Evolutionary conservation across 2,797 vertebrate genomes (phyloP).

Genomic region (Malurus leucopterus): DNA sequence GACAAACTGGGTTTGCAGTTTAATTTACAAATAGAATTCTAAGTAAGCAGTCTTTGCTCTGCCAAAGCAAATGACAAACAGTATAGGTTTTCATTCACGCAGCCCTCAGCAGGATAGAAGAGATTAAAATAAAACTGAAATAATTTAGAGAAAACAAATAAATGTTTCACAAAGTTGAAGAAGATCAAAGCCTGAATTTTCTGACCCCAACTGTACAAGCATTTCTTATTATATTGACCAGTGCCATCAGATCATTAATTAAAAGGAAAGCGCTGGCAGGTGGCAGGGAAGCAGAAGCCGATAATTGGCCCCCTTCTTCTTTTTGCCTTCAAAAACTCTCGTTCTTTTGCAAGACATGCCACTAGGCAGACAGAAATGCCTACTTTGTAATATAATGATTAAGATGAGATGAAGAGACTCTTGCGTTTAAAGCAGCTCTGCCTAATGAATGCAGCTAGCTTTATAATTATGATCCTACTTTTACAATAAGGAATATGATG

Average conservation of each 20-base stretch:
- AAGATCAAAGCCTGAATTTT: slow-evolving; percentile 83
- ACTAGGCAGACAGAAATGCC: slow-evolving; percentile 90
- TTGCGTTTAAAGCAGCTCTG: slow-evolving; percentile 77
- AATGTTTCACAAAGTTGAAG: slow-evolving; percentile 83
- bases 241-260: slow-evolving; percentile 93
- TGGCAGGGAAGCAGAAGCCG: slow-evolving; percentile 89
- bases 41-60: slow-evolving; percentile 76
- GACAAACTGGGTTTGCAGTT: slow-evolving; percentile 88
- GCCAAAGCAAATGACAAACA: slow-evolving; percentile 75
- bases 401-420: slow-evolving; percentile 85
- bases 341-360: slow-evolving; percentile 88
- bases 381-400: slow-evolving; percentile 97
- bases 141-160: slow-evolving; percentile 86
- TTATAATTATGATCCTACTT: slow-evolving; percentile 78
- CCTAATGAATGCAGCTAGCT: slow-evolving; percentile 82
- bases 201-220: slow-evolving; percentile 87
- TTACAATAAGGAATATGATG: slow-evolving; percentile 77
- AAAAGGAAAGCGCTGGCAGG: slow-evolving; percentile 94
- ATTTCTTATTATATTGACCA: slow-evolving; percentile 92
- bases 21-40: slow-evolving; percentile 90
- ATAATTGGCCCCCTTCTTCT: slow-evolving; percentile 96
- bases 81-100: slow-evolving; percentile 69
- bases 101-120: slow-evolving; percentile 71
- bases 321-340: slow-evolving; percentile 80
- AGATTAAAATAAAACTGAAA: slow-evolving; percentile 79